phyloP scores from a whole-genome alignment of 2,888 invertebrate genomes.

The Lutraria lutraria region DNA sequence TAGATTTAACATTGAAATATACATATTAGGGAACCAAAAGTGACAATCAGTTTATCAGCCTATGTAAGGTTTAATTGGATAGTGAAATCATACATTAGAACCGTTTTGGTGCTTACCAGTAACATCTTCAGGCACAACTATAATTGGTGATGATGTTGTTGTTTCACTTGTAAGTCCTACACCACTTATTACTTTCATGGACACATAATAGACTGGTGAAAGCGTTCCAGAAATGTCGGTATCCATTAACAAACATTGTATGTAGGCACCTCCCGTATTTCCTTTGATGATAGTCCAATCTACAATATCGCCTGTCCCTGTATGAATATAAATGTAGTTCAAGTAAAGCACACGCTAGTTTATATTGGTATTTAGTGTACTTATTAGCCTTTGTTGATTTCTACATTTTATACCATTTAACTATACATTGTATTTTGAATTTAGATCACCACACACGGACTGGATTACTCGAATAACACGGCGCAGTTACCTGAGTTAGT shows the following conservation, averaged over 20 bases:
- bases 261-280: conserved; percentile 56
- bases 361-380: no score
- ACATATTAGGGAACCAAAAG: no score
- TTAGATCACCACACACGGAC: no score
- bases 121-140: conserved; percentile 73
- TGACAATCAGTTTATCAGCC: no score
- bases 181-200: conserved; percentile 73
- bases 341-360: no score
- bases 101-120: conserved; percentile 61
- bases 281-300: conserved; percentile 63
- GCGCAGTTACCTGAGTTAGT: conserved; percentile 63
- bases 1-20: neutral
- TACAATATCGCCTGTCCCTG: conserved; percentile 68
- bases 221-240: conserved; percentile 40
- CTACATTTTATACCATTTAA: no score
- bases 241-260: conserved; percentile 43
- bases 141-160: conserved; percentile 68
- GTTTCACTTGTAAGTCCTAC: conserved; percentile 66
- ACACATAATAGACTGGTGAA: conserved; percentile 77
- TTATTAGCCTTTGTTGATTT: no score
- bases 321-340: neutral
- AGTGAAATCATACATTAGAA: no score
- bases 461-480: neutral
- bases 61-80: no score
- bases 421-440: no score